Evolutionary conservation across 2,113 vertebrate species (phyloP).

Genomic region (Heliornis fulica): DNA sequence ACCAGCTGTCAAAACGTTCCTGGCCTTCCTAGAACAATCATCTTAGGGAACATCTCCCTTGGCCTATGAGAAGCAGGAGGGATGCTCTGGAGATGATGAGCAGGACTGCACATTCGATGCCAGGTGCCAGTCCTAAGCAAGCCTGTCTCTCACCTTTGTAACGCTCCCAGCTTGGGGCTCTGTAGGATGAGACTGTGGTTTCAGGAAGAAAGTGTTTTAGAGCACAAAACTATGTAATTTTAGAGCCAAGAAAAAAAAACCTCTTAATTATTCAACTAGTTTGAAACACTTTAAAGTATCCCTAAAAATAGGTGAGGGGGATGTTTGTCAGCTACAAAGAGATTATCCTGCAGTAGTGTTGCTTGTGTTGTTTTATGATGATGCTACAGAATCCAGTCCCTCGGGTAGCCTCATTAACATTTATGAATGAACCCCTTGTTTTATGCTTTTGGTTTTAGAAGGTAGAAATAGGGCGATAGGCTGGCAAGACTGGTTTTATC

Average conservation of each 20-base stretch:
- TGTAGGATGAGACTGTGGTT: neutral
- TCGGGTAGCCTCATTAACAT: slow-evolving; percentile 59
- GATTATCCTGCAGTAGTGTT: slow-evolving; percentile 33
- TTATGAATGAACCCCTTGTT: slow-evolving; percentile 36
- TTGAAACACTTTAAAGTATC: slow-evolving; percentile 57
- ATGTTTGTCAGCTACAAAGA: slow-evolving; percentile 56
- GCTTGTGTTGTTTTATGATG: slow-evolving; percentile 57
- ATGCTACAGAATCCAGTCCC: slow-evolving; percentile 59
- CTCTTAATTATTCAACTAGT: slow-evolving; percentile 55
- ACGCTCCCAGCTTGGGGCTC: neutral
- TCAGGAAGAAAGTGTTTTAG: neutral
- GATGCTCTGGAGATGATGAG: neutral
- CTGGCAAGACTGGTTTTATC: neutral
- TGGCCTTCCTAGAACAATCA: neutral
- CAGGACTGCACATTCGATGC: rapidly evolving
- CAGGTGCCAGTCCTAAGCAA: neutral
- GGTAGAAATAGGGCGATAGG: slow-evolving; percentile 22
- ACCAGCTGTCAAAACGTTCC: slow-evolving; percentile 48
- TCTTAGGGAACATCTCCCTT: neutral
- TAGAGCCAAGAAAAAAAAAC: neutral
- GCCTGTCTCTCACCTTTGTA: neutral
- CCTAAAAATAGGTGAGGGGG: slow-evolving; percentile 60
- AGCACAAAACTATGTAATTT: neutral
- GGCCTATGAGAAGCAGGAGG: neutral
- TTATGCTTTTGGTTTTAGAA: slow-evolving; percentile 10